Base-by-base conservation (phyloP, 1,140 invertebrate genomes). In the Dreissena polymorpha region DNA sequence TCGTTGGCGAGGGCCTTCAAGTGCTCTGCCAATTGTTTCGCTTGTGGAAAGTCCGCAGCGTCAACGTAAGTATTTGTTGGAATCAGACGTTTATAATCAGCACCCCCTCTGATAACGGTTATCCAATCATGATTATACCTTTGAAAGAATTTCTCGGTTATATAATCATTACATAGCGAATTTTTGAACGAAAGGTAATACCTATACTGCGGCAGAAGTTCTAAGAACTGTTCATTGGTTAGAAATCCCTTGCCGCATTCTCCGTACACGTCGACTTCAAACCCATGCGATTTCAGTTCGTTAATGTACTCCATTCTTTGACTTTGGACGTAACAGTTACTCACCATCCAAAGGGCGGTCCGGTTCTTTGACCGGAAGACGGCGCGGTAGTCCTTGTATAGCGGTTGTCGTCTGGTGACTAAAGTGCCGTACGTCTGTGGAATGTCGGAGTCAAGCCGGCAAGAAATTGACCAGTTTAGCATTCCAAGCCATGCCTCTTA, bases 141-240 rank as follows among this genome's bases (percentile, higher is more conserved):
- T 16, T 12, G 18, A 49, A 39, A 65, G 14, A 76, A 65, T 65
- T 76, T 76, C 29, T 65, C 74, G 7, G 74, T 76, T 13, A 76
- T 67, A 25, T 76, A 76, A 65, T 76, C 74, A 39, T 76, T 76
- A 27, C 57, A 76, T 12, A 76, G 29, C 23, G 57, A 65, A 49
- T 76, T 76, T n/a, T 76, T 57, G 67, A 76, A 65, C 13, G 25
- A 39, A 13, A 76, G 60, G 39, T 65, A 64, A 50, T 50, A 74
- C 60, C 29, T 74, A 39, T 74, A 74, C 29, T n/a, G 27, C 13
- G 55, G 55, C 16, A 76, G 64, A 14, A 29, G 39, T 12, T 16
- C 25, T 25, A 49, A 10, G 6, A 23, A 60, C 27, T 65, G 2
- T 76, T 39, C 49, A 39, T 29, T 70, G 3, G 21, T 60, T 39